phyloP scores from a whole-genome alignment of 2,888 invertebrate genomes.

The Eristalis intricaria region DNA sequence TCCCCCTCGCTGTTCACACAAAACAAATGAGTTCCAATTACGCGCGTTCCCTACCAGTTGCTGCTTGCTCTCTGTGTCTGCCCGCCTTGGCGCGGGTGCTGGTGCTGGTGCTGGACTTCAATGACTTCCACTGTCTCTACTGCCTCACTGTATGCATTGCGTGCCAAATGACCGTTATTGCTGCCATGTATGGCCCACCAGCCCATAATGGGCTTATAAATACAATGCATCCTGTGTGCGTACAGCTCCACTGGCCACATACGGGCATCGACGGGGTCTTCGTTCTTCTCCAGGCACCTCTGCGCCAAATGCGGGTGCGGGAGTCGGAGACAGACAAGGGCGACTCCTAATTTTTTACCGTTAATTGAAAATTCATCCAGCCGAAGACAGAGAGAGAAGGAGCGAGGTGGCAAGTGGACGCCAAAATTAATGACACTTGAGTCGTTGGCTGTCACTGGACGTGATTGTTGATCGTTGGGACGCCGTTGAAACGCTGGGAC shows the following conservation, averaged over 20 bases:
- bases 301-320: conserved; percentile 34
- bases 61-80: not conserved
- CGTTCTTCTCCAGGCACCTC: not conserved
- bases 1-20: not conserved
- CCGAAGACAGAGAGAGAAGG: not conserved
- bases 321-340: not conserved
- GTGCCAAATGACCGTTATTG: conserved; percentile 52
- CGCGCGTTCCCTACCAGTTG: conserved; percentile 28
- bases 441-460: not conserved
- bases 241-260: not conserved
- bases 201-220: conserved; percentile 35
- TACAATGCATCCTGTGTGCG: conserved; percentile 44
- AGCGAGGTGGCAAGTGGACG: not conserved
- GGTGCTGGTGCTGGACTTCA: conserved; percentile 30
- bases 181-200: not conserved
- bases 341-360: conserved; percentile 53
- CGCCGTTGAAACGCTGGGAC: too few species aligned
- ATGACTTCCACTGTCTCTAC: conserved; percentile 5
- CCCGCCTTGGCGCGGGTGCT: conserved; percentile 7
- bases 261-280: conserved; percentile 6
- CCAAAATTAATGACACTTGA: conserved; percentile 39
- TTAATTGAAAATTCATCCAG: conserved; percentile 45
- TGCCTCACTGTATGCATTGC: conserved; percentile 10
- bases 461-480: not conserved
- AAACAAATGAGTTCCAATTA: conserved; percentile 55